Percentiles rank a stretch among this genome's conserved stretches.
phyloP scores from a whole-genome alignment of 2,888 invertebrate species.

The Ischnura elegans region DNA sequence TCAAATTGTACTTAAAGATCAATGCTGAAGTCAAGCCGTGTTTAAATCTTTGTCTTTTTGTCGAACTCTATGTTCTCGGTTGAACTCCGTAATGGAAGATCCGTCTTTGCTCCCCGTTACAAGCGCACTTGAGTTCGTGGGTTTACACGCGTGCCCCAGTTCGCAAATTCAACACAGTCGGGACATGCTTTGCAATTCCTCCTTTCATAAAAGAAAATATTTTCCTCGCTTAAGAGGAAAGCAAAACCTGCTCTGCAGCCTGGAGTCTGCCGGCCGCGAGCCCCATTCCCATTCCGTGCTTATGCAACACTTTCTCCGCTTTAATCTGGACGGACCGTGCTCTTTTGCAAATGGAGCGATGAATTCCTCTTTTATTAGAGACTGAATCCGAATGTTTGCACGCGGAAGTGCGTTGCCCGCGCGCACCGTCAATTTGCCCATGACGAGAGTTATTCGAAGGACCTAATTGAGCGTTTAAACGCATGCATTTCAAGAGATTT shows the following conservation, averaged over 20 bases:
- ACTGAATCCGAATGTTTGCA: background rate
- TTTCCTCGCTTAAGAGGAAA: background rate
- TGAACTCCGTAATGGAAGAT: no score
- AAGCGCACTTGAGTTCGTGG: no score
- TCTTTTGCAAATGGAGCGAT: background rate
- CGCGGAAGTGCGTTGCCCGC: background rate
- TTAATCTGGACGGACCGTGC: background rate
- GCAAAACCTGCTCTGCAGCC: background rate
- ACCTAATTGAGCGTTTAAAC: no score
- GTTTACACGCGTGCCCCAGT: background rate
- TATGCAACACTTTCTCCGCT: background rate
- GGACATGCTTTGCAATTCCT: constrained; percentile 2
- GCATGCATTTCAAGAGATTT: no score
- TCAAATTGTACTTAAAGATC: no score
- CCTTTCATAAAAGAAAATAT: background rate
- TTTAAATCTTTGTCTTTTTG: no score
- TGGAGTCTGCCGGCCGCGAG: background rate
- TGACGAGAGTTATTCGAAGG: no score
- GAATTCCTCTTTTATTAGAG: background rate
- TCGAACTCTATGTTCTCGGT: no score
- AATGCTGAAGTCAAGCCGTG: no score
- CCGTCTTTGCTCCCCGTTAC: no score
- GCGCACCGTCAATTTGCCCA: no score
- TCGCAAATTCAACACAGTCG: background rate
- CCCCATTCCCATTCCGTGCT: background rate